Percentiles rank a stretch among this genome's conserved stretches.
phyloP scores from a whole-genome alignment of 1,140 invertebrate species.

The Melanaphis sacchari region DNA sequence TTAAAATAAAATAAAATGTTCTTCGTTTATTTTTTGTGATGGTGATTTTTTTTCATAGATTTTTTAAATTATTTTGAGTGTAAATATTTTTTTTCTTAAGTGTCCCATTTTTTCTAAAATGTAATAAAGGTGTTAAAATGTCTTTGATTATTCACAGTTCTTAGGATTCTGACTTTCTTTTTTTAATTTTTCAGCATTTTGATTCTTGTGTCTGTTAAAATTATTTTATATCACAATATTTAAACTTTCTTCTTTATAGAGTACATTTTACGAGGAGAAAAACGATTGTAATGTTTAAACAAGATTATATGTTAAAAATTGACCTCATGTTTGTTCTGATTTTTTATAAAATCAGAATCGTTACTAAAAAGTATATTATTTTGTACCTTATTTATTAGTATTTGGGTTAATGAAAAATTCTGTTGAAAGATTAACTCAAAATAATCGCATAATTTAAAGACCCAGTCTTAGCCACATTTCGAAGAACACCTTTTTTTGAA shows the following conservation, averaged over 20 bases:
- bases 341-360: background rate
- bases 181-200: background rate
- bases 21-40: too few species aligned
- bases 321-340: background rate
- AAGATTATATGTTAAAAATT: background rate
- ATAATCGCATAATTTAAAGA: background rate
- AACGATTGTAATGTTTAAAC: background rate
- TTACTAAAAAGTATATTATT: background rate
- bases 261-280: background rate
- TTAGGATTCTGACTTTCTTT: background rate
- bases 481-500: background rate
- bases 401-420: too few species aligned
- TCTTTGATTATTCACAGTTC: too few species aligned
- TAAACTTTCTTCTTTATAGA: background rate
- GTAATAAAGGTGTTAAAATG: too few species aligned
- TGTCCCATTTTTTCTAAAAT: background rate
- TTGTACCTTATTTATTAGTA: background rate
- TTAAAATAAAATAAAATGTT: too few species aligned
- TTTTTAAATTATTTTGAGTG: too few species aligned
- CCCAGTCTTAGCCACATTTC: background rate
- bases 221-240: background rate
- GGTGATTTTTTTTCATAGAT: too few species aligned
- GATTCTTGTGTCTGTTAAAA: background rate
- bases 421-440: background rate
- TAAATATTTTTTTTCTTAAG: too few species aligned